These are phyloP conservation scores for Perodicticus potto DNA, from an alignment of 2,797 vertebrate species.

Conservation along the genomic window DNA sequence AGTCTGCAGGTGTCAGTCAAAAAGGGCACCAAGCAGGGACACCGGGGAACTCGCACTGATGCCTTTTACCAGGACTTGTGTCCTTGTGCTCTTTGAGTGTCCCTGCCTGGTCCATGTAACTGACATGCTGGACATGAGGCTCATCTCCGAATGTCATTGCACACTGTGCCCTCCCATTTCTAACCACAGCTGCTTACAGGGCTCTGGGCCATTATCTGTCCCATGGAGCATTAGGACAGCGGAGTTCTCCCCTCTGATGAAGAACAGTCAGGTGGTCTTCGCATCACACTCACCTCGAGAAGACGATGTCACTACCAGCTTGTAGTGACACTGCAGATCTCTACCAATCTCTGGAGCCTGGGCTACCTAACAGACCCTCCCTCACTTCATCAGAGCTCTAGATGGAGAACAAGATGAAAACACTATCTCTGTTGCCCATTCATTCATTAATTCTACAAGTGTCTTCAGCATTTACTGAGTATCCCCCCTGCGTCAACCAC, in stretches of 20 bases:
- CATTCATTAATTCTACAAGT: not conserved
- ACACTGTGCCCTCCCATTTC: constrained; percentile 18
- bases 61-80: not conserved
- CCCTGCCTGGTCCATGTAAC: constrained; percentile 19
- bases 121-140: constrained; percentile 29
- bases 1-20: not conserved
- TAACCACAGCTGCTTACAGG: constrained; percentile 43
- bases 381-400: not conserved
- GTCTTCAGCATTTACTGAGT: not conserved
- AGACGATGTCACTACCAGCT: not conserved
- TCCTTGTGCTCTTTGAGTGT: constrained; percentile 1
- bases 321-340: not conserved
- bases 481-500: not conserved
- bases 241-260: not conserved
- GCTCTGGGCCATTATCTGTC: not conserved
- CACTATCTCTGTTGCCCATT: not conserved
- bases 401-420: constrained; percentile 9
- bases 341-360: not conserved
- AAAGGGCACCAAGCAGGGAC: not conserved
- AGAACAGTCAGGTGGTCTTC: not conserved
- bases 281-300: not conserved
- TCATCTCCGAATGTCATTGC: constrained; percentile 55
- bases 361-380: not conserved
- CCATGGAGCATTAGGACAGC: not conserved
- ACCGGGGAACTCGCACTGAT: not conserved